Percentiles rank a stretch among this genome's conserved stretches.
Conservation (phyloP, 1,140 invertebrate genomes). For the Drosophila guanche region DNA sequence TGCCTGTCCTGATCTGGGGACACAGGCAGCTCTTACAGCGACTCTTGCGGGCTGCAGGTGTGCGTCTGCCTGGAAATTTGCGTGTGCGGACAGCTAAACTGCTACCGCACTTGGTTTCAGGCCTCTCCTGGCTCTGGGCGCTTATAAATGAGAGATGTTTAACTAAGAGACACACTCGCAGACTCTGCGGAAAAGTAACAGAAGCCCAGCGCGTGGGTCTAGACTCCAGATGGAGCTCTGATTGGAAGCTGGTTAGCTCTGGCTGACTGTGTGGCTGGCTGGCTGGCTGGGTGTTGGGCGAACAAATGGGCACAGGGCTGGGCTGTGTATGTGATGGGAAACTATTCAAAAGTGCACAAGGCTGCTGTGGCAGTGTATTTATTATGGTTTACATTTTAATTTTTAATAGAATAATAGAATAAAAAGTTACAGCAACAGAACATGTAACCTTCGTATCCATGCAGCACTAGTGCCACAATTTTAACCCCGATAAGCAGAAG, state of each 20-base stretch:
- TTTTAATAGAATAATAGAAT: no score
- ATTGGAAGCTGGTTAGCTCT: constrained; percentile 14
- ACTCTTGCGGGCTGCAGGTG: constrained; percentile 50
- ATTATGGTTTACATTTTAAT: no score
- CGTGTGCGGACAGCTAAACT: constrained; percentile 79
- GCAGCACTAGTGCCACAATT: background rate
- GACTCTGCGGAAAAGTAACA: constrained; percentile 33
- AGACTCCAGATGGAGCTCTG: constrained; percentile 18
- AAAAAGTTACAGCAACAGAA: no score
- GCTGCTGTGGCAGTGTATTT: background rate
- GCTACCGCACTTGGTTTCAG: constrained; percentile 59
- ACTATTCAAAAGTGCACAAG: background rate
- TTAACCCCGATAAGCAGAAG: constrained; percentile 8
- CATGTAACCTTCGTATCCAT: no score
- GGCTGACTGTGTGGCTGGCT: background rate
- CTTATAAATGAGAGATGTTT: constrained; percentile 82
- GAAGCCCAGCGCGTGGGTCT: constrained; percentile 35
- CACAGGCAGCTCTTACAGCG: constrained; percentile 13
- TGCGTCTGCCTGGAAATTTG: constrained; percentile 64
- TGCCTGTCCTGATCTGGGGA: constrained; percentile 11
- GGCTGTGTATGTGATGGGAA: background rate
- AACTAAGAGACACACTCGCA: constrained; percentile 73
- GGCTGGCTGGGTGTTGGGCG: constrained; percentile 3
- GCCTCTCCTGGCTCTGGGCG: constrained; percentile 29
- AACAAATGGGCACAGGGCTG: constrained; percentile 8